Evolutionary conservation across 2,888 invertebrate genomes (phyloP).

Genomic region (Galerucella nymphaeae): DNA sequence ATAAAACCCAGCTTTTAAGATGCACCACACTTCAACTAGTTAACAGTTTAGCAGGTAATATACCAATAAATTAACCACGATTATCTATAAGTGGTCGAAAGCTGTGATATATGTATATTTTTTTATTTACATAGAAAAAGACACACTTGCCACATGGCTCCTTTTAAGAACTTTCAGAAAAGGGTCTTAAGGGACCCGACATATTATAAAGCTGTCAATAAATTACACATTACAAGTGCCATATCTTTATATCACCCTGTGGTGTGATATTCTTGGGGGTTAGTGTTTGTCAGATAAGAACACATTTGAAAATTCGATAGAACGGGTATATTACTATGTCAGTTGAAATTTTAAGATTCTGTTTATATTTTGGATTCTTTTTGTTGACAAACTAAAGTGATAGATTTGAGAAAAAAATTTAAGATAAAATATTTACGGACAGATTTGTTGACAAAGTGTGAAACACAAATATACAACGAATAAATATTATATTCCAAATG

Average conservation of each 20-base stretch:
- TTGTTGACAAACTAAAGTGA: conserved; percentile 13
- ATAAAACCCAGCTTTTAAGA: neutral
- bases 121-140: conserved; percentile 33
- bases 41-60: conserved; percentile 29
- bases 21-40: conserved; percentile 8
- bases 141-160: conserved; percentile 40
- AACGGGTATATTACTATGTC: neutral
- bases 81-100: conserved; percentile 28
- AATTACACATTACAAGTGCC: conserved; percentile 43
- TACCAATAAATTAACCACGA: conserved; percentile 19
- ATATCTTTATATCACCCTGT: conserved; percentile 37
- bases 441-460: neutral
- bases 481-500: too few relatives aligned
- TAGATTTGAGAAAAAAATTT: conserved; percentile 7
- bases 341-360: conserved; percentile 5
- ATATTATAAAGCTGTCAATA: conserved; percentile 45
- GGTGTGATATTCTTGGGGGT: conserved; percentile 40
- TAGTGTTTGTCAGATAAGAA: conserved; percentile 14
- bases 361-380: conserved; percentile 6
- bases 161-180: conserved; percentile 33
- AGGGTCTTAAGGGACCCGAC: conserved; percentile 37
- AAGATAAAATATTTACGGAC: conserved; percentile 9
- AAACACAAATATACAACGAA: neutral
- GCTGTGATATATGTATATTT: conserved; percentile 29
- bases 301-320: conserved; percentile 9